Conservation (phyloP, 2,113 vertebrate genomes). For the Salvelinus alpinus region DNA sequence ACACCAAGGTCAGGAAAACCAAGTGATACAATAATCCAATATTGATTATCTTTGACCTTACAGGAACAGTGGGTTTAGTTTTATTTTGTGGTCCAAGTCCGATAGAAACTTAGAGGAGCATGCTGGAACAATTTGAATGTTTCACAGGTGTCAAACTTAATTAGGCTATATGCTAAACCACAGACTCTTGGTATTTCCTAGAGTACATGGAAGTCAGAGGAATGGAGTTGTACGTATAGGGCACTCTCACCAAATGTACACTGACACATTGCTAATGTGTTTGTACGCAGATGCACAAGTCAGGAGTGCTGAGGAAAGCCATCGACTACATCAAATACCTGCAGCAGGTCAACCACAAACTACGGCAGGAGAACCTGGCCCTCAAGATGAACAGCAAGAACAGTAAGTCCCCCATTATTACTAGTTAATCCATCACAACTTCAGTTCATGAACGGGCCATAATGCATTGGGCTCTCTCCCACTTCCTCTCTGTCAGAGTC, state of each 20-base stretch:
- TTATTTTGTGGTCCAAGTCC: too few relatives aligned
- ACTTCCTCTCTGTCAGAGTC: conserved; percentile 50
- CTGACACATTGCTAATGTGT: background rate
- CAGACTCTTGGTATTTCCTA: background rate
- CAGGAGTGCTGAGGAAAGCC: conserved; percentile 92
- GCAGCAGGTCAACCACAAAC: conserved; percentile 94
- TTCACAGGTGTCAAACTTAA: background rate
- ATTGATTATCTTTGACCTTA: too few relatives aligned
- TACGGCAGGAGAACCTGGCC: conserved; percentile 95
- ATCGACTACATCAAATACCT: conserved; percentile 98
- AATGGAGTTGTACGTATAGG: background rate
- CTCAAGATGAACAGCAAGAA: conserved; percentile 94
- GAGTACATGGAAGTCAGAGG: too few relatives aligned
- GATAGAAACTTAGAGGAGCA: too few relatives aligned
- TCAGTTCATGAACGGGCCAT: too few relatives aligned
- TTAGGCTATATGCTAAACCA: background rate
- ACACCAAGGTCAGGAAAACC: conserved; percentile 84
- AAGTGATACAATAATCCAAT: too few relatives aligned
- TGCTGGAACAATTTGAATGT: background rate
- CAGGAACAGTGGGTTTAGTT: too few relatives aligned
- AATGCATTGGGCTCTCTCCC: background rate
- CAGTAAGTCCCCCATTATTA: conserved; percentile 76
- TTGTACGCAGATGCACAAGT: conserved; percentile 91
- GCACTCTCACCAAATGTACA: background rate
- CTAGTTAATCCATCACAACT: too few relatives aligned